phyloP scores from a whole-genome alignment of 2,797 vertebrate genomes.

The Clarias fuscus region DNA sequence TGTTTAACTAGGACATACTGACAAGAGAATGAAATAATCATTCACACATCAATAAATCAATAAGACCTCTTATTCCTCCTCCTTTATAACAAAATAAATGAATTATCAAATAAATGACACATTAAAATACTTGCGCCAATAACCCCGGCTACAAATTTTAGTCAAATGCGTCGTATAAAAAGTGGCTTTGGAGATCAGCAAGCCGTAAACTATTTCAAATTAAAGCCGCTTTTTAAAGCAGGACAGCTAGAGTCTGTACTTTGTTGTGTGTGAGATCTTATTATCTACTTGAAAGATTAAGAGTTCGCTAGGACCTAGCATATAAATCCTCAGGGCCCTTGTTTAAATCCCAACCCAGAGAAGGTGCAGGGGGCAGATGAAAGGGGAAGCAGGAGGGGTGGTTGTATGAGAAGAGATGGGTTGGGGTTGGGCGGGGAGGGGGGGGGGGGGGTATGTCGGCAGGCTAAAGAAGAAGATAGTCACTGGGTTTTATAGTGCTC shows the following conservation, averaged over 20 bases:
- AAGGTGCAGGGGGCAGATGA: slow-evolving; percentile 70
- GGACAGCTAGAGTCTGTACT: slow-evolving; percentile 77
- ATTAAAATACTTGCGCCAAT: slow-evolving; percentile 67
- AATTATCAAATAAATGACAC: slow-evolving; percentile 63
- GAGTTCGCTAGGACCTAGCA: slow-evolving; percentile 77
- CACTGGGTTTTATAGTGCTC: slow-evolving; percentile 74
- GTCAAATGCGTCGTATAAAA: slow-evolving; percentile 66
- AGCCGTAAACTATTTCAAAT: slow-evolving; percentile 80
- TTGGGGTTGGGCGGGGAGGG: background rate
- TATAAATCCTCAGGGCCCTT: slow-evolving; percentile 79
- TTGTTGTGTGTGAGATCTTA: slow-evolving; percentile 78
- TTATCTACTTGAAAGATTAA: slow-evolving; percentile 82
- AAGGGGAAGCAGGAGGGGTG: slow-evolving; percentile 69
- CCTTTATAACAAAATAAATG: background rate
- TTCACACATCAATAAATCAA: slow-evolving; percentile 23
- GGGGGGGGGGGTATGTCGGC: slow-evolving; percentile 19
- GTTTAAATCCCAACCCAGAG: slow-evolving; percentile 73
- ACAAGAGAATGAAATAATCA: background rate
- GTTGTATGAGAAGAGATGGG: slow-evolving; percentile 54
- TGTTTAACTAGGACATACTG: background rate
- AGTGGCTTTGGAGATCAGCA: slow-evolving; percentile 75
- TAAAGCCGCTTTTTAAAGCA: slow-evolving; percentile 72
- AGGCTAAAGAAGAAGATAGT: slow-evolving; percentile 47
- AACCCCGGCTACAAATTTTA: slow-evolving; percentile 68
- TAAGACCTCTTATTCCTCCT: background rate